Base-by-base conservation (phyloP, 2,113 vertebrate species). In the Hippocampus barbouri region DNA sequence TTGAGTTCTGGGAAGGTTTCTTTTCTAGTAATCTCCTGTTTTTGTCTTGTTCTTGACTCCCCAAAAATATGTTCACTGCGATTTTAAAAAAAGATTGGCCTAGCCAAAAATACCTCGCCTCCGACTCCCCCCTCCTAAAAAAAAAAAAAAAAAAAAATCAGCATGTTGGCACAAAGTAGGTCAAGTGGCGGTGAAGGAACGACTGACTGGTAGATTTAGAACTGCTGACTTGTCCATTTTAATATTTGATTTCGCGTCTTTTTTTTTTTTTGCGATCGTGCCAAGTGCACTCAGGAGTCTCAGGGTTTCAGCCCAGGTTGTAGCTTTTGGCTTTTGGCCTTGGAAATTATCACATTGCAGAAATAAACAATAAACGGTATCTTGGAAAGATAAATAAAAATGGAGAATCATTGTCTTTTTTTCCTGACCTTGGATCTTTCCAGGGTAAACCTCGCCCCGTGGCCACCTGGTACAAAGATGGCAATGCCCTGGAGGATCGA, bases 361-460 rank as follows among this genome's bases (percentile, higher is more conserved):
- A 3, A 27, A 27, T 21, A 4, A 11, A 41, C 38, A 62, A 5
- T 21, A 74, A 71, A 83, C 60, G 34, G 70, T 45, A 38, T 69
- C 70, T 47, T 53, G 66, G 62, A 71, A 78, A 75, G 66, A 38
- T 45, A 71, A 23, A 57, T 64, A 18, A 27, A 66, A 66, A 16
- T 16, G 2, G 7, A 47, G 21, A 45, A 25, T n/a, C 5, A 4
- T 51, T 62, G 14, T 38, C 61, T 7, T 6, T 63, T 40, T 41
- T 54, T 49, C 11, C 25, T 5, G 3, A 5, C 40, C 43, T 57
- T 49, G 63, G 20, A 61, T 18, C 8, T 23, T 45, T 38, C 10
- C 15, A 96, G 96, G 96, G 95, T 5, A 96, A 96, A 78, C 96
- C 96, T 0, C 92, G 92, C 20, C 96, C 96, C 0, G 68, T 90